A percentile compares a stretch with the other conserved stretches of the same genome.
phyloP scores from a whole-genome alignment of 1,140 invertebrate genomes.

The Drosophila ananassae region DNA sequence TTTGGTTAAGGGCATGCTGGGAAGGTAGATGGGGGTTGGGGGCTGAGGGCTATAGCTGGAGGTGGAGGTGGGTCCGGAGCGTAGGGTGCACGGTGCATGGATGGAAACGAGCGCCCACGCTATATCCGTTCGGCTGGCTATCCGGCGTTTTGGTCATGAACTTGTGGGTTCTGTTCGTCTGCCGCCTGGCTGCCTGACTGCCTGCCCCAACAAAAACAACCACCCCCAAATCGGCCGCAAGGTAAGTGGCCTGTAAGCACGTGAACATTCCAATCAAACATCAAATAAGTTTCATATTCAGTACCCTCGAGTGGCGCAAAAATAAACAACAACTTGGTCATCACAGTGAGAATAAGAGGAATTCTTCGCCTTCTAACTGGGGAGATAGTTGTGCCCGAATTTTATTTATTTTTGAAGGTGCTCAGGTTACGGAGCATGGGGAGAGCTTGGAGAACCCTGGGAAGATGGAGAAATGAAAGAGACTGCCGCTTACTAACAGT shows the following conservation, averaged over 20 bases:
- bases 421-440: conserved; percentile 28
- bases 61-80: conserved; percentile 1
- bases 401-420: conserved; percentile 32
- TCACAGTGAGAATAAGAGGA: conserved; percentile 1
- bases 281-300: neutral
- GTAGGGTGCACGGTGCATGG: neutral
- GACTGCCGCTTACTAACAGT: conserved; percentile 47
- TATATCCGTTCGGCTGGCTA: conserved; percentile 38
- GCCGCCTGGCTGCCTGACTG: conserved; percentile 1
- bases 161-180: conserved; percentile 57
- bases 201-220: conserved; percentile 13
- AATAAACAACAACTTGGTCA: conserved; percentile 22
- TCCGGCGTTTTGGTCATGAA: conserved; percentile 78
- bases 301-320: conserved; percentile 8
- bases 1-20: neutral
- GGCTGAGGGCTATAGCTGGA: conserved; percentile 4
- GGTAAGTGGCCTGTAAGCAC: conserved; percentile 36
- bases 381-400: conserved; percentile 15
- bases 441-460: conserved; percentile 28
- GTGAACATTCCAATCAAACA: conserved; percentile 21
- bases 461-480: conserved; percentile 22
- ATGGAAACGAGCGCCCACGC: conserved; percentile 59
- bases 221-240: conserved; percentile 4
- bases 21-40: conserved; percentile 11
- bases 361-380: conserved; percentile 16